Conservation (phyloP, 2,797 vertebrate genomes). For the Intellagama lesueurii region DNA sequence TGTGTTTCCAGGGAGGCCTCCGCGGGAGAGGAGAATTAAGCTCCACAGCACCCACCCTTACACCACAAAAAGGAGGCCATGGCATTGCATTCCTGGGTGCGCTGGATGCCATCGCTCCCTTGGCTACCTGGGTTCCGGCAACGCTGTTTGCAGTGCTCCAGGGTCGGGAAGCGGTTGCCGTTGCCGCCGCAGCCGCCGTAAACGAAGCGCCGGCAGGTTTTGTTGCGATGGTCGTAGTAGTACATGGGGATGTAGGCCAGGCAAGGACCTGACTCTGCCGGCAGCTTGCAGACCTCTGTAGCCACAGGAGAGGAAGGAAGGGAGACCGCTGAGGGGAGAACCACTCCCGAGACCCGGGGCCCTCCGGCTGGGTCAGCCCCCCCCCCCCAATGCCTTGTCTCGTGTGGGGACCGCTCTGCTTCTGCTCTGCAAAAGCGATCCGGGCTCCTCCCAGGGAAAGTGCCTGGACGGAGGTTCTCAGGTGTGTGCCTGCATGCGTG, state of each 20-base stretch:
- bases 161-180: not conserved
- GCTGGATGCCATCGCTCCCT: not conserved
- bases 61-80: too few species aligned
- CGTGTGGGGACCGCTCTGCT: too few species aligned
- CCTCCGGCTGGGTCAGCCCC: too few species aligned
- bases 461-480: too few species aligned
- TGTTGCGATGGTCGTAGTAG: not conserved
- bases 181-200: conserved; percentile 9
- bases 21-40: not conserved
- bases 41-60: not conserved
- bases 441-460: too few species aligned
- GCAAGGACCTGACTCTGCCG: not conserved
- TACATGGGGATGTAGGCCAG: not conserved
- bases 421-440: too few species aligned
- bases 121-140: not conserved
- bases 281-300: conserved; percentile 8
- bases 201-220: not conserved
- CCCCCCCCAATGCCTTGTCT: not conserved
- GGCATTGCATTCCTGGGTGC: too few species aligned
- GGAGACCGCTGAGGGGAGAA: not conserved
- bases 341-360: not conserved
- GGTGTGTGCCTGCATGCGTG: too few species aligned
- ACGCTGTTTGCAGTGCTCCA: not conserved
- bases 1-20: not conserved
- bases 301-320: not conserved